Percentiles rank a stretch among this genome's conserved stretches.
Conservation (phyloP, 2,888 invertebrate genomes). For the Microplitis manilae region DNA sequence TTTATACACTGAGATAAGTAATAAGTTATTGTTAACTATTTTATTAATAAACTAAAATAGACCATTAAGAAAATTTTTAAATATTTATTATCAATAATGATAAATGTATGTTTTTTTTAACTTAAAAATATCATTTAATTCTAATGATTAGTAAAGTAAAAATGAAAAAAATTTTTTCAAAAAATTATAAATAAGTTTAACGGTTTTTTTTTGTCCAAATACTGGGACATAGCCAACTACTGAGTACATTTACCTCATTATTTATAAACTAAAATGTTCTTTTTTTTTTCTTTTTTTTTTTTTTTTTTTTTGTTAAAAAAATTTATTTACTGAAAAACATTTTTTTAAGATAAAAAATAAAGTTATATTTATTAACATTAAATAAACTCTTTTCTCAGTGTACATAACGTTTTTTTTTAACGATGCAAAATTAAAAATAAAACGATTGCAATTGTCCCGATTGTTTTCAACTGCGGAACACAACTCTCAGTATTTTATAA, state of each 20-base stretch:
- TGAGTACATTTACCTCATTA: not conserved
- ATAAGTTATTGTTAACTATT: not conserved
- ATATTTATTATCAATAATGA: not conserved
- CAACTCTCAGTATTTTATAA: not conserved
- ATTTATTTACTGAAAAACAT: not conserved
- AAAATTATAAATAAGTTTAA: not conserved
- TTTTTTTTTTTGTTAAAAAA: not conserved
- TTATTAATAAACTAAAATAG: not conserved
- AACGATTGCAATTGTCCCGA: constrained; percentile 27
- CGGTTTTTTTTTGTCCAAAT: not conserved
- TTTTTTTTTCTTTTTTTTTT: not conserved
- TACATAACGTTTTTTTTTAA: constrained; percentile 2
- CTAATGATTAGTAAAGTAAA: not conserved
- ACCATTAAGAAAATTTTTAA: not conserved
- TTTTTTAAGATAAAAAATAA: not conserved
- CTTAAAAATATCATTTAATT: not conserved
- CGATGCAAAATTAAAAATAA: constrained; percentile 23
- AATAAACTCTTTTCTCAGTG: constrained; percentile 1
- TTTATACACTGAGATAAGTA: not conserved
- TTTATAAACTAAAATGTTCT: constrained; percentile 10
- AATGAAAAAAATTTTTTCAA: not conserved
- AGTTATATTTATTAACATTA: not conserved
- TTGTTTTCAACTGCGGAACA: not conserved
- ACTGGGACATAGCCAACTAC: not conserved
- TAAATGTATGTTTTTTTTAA: not conserved